Percentiles rank a stretch among this genome's conserved stretches.
Evolutionary conservation across 1,140 invertebrate species (phyloP).

Genomic region (Listronotus bonariensis): DNA sequence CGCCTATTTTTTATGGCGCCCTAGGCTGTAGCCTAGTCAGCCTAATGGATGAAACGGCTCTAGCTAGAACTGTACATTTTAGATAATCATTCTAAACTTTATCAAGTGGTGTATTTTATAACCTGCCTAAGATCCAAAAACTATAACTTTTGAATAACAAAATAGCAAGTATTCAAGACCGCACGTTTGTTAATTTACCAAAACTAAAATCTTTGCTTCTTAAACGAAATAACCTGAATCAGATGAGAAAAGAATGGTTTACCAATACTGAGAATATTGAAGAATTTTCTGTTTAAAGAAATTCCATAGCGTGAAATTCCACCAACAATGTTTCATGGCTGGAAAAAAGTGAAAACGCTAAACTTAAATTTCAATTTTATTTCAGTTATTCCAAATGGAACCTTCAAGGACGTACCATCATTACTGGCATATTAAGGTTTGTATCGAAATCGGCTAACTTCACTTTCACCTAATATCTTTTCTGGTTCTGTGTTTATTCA

Average conservation of each 20-base stretch:
- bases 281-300: not conserved
- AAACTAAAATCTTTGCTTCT: not conserved
- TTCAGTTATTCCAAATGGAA: not conserved
- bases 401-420: not conserved
- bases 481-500: not conserved
- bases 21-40: too few relatives aligned
- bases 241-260: constrained; percentile 1
- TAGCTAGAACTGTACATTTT: too few relatives aligned
- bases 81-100: too few relatives aligned
- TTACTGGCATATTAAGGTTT: not conserved
- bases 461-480: not conserved
- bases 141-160: too few relatives aligned
- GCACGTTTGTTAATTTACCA: not conserved
- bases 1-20: too few relatives aligned
- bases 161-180: not conserved
- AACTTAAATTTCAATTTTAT: not conserved
- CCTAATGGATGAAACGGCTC: too few relatives aligned
- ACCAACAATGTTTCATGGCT: not conserved
- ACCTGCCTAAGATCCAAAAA: too few relatives aligned
- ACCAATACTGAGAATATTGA: not conserved
- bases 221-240: not conserved
- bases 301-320: not conserved
- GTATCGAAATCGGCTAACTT: not conserved
- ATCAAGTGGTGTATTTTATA: too few relatives aligned
- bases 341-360: not conserved